phyloP scores from a whole-genome alignment of 2,888 invertebrate species.

The Pecten maximus region DNA sequence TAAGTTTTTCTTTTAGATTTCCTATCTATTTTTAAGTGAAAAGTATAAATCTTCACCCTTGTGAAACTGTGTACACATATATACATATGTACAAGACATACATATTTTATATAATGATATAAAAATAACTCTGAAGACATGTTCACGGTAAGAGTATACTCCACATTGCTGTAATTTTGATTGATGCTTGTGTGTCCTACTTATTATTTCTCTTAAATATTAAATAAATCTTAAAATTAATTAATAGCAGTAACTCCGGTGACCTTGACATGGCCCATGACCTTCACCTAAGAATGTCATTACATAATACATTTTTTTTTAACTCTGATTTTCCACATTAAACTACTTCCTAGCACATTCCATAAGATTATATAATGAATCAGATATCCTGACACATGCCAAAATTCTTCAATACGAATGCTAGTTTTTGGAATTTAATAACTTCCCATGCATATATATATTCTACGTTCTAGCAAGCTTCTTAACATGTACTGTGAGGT shows the following conservation, averaged over 20 bases:
- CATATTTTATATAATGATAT: background rate
- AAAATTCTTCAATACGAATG: background rate
- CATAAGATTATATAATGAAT: background rate
- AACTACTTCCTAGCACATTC: background rate
- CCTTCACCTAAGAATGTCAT: too few relatives aligned
- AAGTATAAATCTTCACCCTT: background rate
- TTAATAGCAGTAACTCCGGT: too few relatives aligned
- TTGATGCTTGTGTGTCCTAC: background rate
- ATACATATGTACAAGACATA: background rate
- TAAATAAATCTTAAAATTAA: too few relatives aligned
- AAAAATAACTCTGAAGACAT: background rate
- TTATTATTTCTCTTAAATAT: too few relatives aligned
- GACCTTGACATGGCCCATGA: too few relatives aligned
- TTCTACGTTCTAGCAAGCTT: too few relatives aligned
- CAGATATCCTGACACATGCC: background rate
- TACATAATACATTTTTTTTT: too few relatives aligned
- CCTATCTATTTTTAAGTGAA: background rate
- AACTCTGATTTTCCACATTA: too few relatives aligned
- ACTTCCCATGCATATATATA: too few relatives aligned
- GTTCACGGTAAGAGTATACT: too few relatives aligned
- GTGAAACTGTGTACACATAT: background rate
- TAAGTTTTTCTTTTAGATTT: background rate
- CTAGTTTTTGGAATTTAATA: too few relatives aligned
- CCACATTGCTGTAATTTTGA: background rate
- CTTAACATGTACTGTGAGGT: too few relatives aligned